A percentile compares a stretch with the other conserved stretches of the same genome.
Conservation (phyloP, 1,140 invertebrate genomes). For the Melipona quadrifasciata region DNA sequence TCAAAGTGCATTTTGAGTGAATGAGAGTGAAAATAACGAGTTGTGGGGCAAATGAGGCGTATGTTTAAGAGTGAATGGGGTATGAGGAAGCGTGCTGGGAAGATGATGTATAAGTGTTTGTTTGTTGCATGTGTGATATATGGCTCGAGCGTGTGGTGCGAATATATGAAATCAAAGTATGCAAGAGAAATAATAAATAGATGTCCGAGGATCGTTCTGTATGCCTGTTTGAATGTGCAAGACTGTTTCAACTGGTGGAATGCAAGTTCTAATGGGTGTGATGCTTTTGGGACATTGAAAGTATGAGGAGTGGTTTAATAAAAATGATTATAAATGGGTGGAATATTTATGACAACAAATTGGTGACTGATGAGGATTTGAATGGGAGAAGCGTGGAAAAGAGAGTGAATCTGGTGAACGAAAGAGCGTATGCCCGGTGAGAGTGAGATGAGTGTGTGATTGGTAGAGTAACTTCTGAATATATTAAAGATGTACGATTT, state of each 20-base stretch:
- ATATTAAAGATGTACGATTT: too few relatives aligned
- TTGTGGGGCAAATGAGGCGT: slow-evolving; percentile 41
- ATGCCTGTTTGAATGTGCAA: slow-evolving; percentile 63
- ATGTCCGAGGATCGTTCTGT: slow-evolving; percentile 54
- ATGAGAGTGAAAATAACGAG: neutral
- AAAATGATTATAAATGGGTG: too few relatives aligned
- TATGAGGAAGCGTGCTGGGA: neutral
- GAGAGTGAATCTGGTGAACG: too few relatives aligned
- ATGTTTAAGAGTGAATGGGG: slow-evolving; percentile 55
- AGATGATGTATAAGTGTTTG: slow-evolving; percentile 50
- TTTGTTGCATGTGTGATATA: slow-evolving; percentile 56
- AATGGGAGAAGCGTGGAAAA: too few relatives aligned
- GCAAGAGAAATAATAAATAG: slow-evolving; percentile 17
- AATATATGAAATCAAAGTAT: slow-evolving; percentile 17
- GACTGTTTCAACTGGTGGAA: slow-evolving; percentile 64
- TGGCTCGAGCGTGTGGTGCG: slow-evolving; percentile 61
- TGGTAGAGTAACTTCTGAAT: too few relatives aligned
- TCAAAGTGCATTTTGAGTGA: too few relatives aligned
- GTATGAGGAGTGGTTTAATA: too few relatives aligned
- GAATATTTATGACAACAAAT: too few relatives aligned
- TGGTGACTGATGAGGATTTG: too few relatives aligned
- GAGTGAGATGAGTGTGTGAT: too few relatives aligned
- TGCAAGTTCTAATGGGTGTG: slow-evolving; percentile 59
- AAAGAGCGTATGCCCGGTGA: too few relatives aligned
- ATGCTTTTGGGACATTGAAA: slow-evolving; percentile 61